These are phyloP conservation scores for Coremacera marginata DNA, from an alignment of 2,888 invertebrate species.

Conservation along the genomic window DNA sequence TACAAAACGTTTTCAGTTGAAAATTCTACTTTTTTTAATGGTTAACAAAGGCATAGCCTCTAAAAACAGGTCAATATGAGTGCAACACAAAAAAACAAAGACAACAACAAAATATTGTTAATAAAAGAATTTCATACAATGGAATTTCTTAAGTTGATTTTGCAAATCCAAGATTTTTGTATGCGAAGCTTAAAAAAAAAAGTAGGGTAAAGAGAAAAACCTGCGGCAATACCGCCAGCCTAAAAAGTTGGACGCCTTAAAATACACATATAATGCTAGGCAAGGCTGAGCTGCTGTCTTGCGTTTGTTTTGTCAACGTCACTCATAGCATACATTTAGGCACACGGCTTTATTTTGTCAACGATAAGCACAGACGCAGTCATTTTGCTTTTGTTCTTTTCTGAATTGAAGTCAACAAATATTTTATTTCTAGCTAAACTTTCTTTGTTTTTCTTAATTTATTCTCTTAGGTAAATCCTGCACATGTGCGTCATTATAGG, in stretches of 20 bases:
- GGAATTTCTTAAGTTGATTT: background rate
- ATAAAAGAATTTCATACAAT: slow-evolving; percentile 15
- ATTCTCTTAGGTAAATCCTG: slow-evolving; percentile 62
- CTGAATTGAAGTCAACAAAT: background rate
- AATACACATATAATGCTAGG: background rate
- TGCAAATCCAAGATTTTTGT: too few relatives aligned
- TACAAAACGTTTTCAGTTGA: slow-evolving; percentile 1
- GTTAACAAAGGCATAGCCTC: background rate
- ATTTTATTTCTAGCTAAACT: too few relatives aligned
- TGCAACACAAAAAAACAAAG: background rate
- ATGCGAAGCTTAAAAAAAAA: background rate
- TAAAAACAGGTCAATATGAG: background rate
- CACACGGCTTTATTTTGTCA: background rate
- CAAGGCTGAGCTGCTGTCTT: background rate
- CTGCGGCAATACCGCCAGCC: background rate
- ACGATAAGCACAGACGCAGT: background rate
- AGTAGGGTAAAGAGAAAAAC: background rate
- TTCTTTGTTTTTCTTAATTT: background rate
- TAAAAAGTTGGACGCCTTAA: background rate
- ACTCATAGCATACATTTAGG: background rate
- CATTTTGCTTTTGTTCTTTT: background rate
- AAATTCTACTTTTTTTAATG: background rate
- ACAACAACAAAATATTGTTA: background rate
- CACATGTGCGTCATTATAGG: slow-evolving; percentile 65
- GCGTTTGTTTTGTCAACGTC: too few relatives aligned